Evolutionary conservation across 2,797 vertebrate species (phyloP), one percentile per base, ranked within the genome.

Genomic region (Argyrosomus regius): DNA sequence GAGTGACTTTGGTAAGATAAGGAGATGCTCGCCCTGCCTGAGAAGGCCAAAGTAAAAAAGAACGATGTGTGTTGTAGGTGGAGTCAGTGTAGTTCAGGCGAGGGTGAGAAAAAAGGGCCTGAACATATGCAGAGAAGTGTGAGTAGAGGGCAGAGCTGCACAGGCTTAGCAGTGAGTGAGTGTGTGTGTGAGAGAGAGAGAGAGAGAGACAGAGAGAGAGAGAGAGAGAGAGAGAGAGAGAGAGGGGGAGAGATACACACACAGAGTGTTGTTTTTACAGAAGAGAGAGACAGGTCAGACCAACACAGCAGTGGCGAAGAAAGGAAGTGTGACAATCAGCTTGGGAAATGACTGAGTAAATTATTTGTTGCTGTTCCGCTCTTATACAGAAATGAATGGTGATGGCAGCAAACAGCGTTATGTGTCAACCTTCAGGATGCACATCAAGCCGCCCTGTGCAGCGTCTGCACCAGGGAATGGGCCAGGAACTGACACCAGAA

Each of bases 361-460:
- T 67, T 74, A 22, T 52, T 78, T 67, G 59, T 61, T 45, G 68
- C 46, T 70, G 0, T 56, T 81, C 14, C 1, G 17, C 14, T 72
- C 75, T 58, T 11, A 31, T 43, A 52, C n/a, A 80, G 84, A 89
- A 80, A 95, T 95, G 95, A 95, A 84, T 3, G 56, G 85, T 14
- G 76, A 89, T 50, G 78, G 82, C 66, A 80, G 83, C 62, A 78
- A 90, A 67, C 82, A 68, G 78, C 89, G 76, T 14, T 94, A 91
- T 54, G 93, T 95, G 82, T 95, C 94, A 9, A 94, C 94, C 46
- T 87, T 94, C 78, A 92, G 48, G 83, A 90, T 95, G 50, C 83
- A 89, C 62, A 86, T 95, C 85, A 82, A 87, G 70, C 31, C 91
- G 2, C n/a, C 80, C 13, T 2, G 5, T 20, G 76, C 71, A 45